Percentiles rank a stretch among this genome's conserved stretches.
These are phyloP conservation scores for Salarias fasciatus DNA, from an alignment of 2,797 vertebrate species.

Conservation along the genomic window DNA sequence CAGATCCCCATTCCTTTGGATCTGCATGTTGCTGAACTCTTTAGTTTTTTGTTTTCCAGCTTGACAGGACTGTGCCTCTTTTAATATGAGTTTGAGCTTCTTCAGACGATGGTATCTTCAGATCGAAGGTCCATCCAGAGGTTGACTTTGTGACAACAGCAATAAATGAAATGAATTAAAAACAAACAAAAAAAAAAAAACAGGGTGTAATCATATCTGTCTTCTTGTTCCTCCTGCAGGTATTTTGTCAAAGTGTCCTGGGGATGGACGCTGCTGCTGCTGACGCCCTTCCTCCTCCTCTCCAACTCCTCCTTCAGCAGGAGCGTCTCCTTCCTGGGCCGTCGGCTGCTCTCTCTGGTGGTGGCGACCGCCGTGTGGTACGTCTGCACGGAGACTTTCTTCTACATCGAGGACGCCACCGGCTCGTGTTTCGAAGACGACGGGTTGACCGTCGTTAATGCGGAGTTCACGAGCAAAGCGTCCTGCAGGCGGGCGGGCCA, in stretches of 20 bases:
- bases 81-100: too few species aligned
- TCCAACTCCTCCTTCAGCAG: slow-evolving; percentile 81
- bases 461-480: slow-evolving; percentile 74
- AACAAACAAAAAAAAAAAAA: too few species aligned
- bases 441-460: slow-evolving; percentile 11
- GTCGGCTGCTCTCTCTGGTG: slow-evolving; percentile 82
- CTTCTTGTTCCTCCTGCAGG: slow-evolving; percentile 67
- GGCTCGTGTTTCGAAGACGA: slow-evolving; percentile 82
- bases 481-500: slow-evolving; percentile 84
- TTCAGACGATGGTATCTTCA: too few species aligned
- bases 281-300: slow-evolving; percentile 90
- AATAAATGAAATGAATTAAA: too few species aligned
- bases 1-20: too few species aligned
- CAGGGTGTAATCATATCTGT: too few species aligned
- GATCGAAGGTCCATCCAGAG: too few species aligned
- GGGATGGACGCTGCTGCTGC: slow-evolving; percentile 93
- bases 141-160: too few species aligned
- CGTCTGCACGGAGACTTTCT: slow-evolving; percentile 84
- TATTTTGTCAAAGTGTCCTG: slow-evolving; percentile 97
- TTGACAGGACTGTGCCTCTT: too few species aligned
- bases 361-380: slow-evolving; percentile 92
- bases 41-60: too few species aligned
- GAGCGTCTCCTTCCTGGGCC: slow-evolving; percentile 71
- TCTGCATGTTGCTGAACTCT: too few species aligned
- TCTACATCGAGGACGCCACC: slow-evolving; percentile 86